Conservation (phyloP, 1,140 invertebrate genomes). For the Littorina saxatilis region DNA sequence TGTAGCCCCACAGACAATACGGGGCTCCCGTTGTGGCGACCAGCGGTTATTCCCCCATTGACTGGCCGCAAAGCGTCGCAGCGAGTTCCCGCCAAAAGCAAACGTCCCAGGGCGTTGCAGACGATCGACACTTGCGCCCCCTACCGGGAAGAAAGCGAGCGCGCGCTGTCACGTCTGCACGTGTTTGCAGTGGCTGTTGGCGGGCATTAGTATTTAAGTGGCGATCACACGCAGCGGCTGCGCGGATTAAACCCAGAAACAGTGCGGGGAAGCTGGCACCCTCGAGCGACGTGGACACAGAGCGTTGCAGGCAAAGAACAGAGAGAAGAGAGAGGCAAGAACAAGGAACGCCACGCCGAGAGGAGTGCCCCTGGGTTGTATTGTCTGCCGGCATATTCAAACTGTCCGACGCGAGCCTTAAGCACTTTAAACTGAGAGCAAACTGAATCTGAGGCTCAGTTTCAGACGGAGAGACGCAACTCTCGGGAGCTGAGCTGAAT, state of each 20-base stretch:
- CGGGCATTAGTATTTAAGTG: conserved; percentile 13
- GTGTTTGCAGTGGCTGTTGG: not conserved
- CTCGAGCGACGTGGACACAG: not conserved
- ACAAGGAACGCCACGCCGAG: no score
- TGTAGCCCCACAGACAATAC: no score
- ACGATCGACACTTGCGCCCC: not conserved
- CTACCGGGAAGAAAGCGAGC: conserved; percentile 3
- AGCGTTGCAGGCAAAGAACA: not conserved
- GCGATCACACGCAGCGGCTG: not conserved
- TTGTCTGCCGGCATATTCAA: no score
- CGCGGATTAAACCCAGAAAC: not conserved
- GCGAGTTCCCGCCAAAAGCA: conserved; percentile 13
- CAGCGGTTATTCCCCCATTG: no score
- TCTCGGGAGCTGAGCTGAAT: no score
- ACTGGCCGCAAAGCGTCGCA: no score
- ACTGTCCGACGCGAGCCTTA: no score
- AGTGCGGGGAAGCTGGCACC: not conserved
- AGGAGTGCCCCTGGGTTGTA: no score
- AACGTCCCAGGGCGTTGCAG: conserved; percentile 15
- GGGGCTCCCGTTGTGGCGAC: no score
- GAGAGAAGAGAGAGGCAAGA: not conserved
- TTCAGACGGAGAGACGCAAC: no score
- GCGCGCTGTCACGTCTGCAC: not conserved
- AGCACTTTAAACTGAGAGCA: no score
- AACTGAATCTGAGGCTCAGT: no score